These are phyloP conservation scores for Corapipo altera DNA, from an alignment of 2,113 vertebrate genomes.

Conservation along the genomic window DNA sequence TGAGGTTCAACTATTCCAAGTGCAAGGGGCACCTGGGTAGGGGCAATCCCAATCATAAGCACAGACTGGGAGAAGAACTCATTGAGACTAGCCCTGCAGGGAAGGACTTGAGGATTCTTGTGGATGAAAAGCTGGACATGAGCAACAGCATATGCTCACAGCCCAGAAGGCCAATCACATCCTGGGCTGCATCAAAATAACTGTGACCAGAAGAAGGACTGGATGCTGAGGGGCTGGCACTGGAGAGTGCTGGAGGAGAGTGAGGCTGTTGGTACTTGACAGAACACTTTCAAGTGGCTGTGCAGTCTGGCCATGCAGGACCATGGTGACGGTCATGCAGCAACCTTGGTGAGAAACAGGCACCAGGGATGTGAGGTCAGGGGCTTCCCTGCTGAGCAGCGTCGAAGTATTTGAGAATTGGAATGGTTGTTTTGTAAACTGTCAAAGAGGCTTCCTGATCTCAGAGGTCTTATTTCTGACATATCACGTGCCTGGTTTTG, in stretches of 20 bases:
- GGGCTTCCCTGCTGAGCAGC: neutral
- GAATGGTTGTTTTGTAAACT: neutral
- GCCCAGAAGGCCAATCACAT: neutral
- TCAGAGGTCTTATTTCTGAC: neutral
- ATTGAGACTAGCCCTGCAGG: neutral
- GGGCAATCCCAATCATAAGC: neutral
- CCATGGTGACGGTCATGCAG: accelerated
- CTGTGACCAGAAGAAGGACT: neutral
- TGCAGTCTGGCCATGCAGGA: neutral
- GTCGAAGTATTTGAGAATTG: accelerated
- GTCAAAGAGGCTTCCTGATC: neutral
- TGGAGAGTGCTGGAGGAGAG: accelerated
- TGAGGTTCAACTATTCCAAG: neutral
- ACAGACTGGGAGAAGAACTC: neutral
- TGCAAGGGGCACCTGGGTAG: neutral
- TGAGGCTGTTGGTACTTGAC: neutral
- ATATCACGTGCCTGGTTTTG: neutral
- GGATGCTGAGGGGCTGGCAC: neutral
- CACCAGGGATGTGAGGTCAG: neutral
- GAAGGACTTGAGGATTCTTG: neutral
- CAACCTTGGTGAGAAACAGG: neutral
- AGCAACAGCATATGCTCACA: neutral
- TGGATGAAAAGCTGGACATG: neutral
- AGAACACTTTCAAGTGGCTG: neutral
- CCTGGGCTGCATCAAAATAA: neutral